These are phyloP conservation scores for Perca fluviatilis DNA, from an alignment of 2,113 vertebrate species.

Conservation along the genomic window DNA sequence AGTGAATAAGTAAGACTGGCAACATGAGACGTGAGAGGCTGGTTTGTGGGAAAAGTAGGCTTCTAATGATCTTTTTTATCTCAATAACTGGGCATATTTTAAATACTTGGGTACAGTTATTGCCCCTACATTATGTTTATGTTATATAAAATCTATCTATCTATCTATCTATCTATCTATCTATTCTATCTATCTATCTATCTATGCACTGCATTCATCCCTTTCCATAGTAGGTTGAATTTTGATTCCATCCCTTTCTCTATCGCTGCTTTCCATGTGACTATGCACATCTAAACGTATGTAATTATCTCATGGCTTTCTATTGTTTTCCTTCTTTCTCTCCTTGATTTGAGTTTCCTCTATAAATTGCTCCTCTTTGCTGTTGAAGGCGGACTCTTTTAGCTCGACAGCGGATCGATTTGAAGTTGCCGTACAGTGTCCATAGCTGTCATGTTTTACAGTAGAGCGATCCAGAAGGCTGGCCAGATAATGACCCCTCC, in stretches of 20 bases:
- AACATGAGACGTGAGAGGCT: neutral
- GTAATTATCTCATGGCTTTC: neutral
- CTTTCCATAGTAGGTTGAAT: neutral
- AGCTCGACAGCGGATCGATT: conserved; percentile 47
- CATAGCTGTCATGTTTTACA: conserved; percentile 69
- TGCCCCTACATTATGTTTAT: too few relatives aligned
- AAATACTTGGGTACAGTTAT: too few relatives aligned
- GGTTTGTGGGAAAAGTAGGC: neutral
- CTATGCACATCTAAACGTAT: neutral
- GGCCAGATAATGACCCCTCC: conserved; percentile 51
- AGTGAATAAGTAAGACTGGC: neutral
- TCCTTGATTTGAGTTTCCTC: conserved; percentile 12
- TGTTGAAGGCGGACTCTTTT: conserved; percentile 19
- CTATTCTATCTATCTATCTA: neutral
- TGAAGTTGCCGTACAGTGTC: conserved; percentile 23
- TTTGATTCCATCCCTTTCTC: neutral
- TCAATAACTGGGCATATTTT: too few relatives aligned
- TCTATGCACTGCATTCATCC: neutral
- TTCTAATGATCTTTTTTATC: neutral
- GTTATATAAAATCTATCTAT: too few relatives aligned
- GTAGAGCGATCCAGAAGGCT: conserved; percentile 42
- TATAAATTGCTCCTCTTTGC: conserved; percentile 22
- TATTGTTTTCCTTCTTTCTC: neutral
- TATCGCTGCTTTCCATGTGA: neutral
- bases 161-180: too few relatives aligned